Conservation (phyloP, 92 coral and sea anemone genomes). For the Actinostola sp. region DNA sequence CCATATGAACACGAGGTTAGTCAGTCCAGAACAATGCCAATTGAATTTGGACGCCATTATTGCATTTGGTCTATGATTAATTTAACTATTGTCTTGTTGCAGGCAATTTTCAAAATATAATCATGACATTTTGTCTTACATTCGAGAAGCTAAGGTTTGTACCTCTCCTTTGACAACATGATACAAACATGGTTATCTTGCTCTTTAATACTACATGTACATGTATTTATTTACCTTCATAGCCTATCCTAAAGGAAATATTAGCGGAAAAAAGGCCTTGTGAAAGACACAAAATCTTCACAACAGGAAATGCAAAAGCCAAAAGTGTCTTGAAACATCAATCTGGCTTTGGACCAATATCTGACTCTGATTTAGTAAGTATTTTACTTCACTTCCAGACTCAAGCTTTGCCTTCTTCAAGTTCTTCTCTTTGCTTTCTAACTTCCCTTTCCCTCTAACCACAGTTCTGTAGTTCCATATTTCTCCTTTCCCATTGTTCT, state of each 20-base stretch:
- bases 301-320: constrained; percentile 58
- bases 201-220: no score
- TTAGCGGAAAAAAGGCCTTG: constrained; percentile 60
- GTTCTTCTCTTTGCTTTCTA: no score
- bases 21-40: no score
- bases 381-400: background rate
- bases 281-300: constrained; percentile 66
- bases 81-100: no score
- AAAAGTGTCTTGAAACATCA: constrained; percentile 54
- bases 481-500: no score
- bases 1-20: no score
- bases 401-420: background rate
- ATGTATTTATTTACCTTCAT: background rate
- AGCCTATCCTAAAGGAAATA: constrained; percentile 65
- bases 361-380: constrained; percentile 65
- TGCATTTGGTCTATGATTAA: no score
- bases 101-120: constrained; percentile 53
- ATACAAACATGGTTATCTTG: no score
- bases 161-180: background rate
- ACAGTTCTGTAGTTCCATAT: no score
- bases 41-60: no score
- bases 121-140: constrained; percentile 38
- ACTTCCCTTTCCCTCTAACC: background rate
- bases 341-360: constrained; percentile 89
- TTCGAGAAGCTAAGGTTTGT: constrained; percentile 58